Percentiles rank a stretch among this genome's conserved stretches.
phyloP scores from a whole-genome alignment of 2,888 invertebrate species.

The Acleris holmiana region DNA sequence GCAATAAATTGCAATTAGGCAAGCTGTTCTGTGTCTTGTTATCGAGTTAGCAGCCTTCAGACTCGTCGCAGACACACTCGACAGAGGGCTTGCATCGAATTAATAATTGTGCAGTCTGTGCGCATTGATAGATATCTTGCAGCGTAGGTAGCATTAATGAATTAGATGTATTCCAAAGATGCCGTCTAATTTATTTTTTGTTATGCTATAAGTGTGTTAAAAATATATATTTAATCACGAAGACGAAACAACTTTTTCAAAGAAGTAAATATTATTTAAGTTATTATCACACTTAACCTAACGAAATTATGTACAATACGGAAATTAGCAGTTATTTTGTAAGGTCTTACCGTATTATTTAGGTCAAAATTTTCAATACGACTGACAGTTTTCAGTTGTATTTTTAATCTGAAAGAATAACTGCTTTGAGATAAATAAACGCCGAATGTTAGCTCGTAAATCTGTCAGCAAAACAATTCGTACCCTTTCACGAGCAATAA shows the following conservation, averaged over 20 bases:
- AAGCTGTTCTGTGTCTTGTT: conserved; percentile 81
- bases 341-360: no score
- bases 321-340: no score
- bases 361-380: background rate
- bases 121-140: conserved; percentile 7
- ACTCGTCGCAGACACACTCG: conserved; percentile 65
- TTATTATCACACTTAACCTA: no score
- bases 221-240: no score
- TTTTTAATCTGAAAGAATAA: conserved; percentile 57
- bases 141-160: no score
- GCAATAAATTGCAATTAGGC: conserved; percentile 84
- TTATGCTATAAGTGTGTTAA: no score
- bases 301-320: no score
- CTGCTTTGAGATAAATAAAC: conserved; percentile 77
- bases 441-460: conserved; percentile 82
- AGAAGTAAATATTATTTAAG: no score
- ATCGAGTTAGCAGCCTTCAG: conserved; percentile 81
- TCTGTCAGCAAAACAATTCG: conserved; percentile 83
- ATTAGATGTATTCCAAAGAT: no score
- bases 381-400: conserved; percentile 45
- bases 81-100: conserved; percentile 62
- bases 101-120: conserved; percentile 51
- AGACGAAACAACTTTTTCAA: no score
- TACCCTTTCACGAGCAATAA: conserved; percentile 84
- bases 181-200: no score